Conservation (phyloP, 2,113 vertebrate species). For the Callithrix jacchus region DNA sequence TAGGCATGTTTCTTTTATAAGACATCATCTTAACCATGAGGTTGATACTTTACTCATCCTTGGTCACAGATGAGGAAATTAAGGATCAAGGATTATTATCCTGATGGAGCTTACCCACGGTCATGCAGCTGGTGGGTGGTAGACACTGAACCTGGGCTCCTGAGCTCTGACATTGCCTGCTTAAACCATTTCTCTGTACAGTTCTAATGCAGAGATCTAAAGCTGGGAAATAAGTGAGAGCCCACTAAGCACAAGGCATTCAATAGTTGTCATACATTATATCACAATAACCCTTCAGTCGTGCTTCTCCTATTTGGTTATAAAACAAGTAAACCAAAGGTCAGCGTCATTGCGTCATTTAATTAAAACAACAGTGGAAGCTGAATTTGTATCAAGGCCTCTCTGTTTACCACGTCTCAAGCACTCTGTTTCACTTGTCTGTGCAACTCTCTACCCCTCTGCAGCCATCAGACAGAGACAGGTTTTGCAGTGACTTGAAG, state of each 20-base stretch:
- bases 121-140: background rate
- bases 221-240: background rate
- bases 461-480: background rate
- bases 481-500: background rate
- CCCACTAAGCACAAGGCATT: background rate
- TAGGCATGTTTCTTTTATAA: background rate
- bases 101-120: background rate
- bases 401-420: background rate
- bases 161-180: background rate
- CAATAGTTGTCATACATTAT: background rate
- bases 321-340: background rate
- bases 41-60: background rate
- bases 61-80: background rate
- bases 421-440: background rate
- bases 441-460: background rate
- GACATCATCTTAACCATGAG: background rate
- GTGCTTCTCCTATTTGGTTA: background rate
- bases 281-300: background rate
- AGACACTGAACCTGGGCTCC: background rate
- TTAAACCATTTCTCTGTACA: fast-evolving
- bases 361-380: background rate
- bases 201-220: background rate
- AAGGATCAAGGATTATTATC: background rate
- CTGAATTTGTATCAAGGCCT: background rate
- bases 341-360: background rate